Evolutionary conservation across 2,113 vertebrate genomes (phyloP).

Genomic region (Ptilorrhoa leucosticta): DNA sequence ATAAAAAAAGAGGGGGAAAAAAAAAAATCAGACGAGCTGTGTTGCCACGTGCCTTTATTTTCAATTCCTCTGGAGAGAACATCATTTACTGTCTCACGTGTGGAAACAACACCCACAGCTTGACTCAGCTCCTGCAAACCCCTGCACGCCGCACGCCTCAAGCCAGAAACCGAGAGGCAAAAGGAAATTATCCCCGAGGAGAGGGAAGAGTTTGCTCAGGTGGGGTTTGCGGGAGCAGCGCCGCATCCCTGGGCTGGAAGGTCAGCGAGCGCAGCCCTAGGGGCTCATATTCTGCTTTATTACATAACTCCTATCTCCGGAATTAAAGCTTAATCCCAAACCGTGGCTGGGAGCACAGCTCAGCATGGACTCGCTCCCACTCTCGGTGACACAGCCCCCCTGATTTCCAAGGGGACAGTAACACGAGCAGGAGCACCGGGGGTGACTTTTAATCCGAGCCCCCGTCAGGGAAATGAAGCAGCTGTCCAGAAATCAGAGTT

Average conservation of each 20-base stretch:
- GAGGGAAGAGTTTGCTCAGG: background rate
- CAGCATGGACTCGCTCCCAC: background rate
- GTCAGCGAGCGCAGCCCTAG: background rate
- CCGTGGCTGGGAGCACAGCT: background rate
- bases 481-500: slow-evolving; percentile 17
- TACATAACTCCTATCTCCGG: background rate
- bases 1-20: background rate
- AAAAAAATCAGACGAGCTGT: background rate
- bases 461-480: slow-evolving; percentile 33
- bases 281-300: background rate
- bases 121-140: background rate
- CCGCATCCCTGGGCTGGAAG: background rate
- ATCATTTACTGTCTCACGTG: background rate
- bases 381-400: background rate
- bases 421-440: background rate
- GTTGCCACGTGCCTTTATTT: slow-evolving; percentile 23
- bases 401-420: background rate
- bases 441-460: background rate
- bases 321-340: slow-evolving; percentile 55
- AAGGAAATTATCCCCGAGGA: background rate
- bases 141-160: background rate
- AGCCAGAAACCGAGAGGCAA: background rate
- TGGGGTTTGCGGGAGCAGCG: background rate
- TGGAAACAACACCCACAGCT: background rate
- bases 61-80: background rate